These are phyloP conservation scores for Leptestheria dahalacensis DNA, from an alignment of 1,140 invertebrate genomes.

Conservation along the genomic window DNA sequence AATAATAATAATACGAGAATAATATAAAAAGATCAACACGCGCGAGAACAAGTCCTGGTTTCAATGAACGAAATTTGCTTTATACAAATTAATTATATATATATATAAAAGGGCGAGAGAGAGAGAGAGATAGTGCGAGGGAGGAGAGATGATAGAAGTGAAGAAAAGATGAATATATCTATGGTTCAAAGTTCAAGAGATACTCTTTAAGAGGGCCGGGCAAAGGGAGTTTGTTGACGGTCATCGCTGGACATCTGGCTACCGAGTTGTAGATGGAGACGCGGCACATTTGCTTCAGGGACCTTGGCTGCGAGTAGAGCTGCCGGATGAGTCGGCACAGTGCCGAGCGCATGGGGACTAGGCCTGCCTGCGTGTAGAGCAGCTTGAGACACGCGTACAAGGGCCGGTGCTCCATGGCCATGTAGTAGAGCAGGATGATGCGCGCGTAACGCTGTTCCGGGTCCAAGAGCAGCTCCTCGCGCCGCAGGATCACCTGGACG, in stretches of 20 bases:
- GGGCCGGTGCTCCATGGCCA: constrained; percentile 43
- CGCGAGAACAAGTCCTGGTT: too few species aligned
- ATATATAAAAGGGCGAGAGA: too few species aligned
- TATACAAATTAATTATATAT: too few species aligned
- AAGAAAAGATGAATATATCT: too few species aligned
- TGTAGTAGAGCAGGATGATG: constrained; percentile 47
- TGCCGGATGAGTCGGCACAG: constrained; percentile 42
- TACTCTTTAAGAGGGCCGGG: constrained; percentile 50
- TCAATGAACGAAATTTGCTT: too few species aligned
- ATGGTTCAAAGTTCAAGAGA: constrained; percentile 44
- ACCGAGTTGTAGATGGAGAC: constrained; percentile 46
- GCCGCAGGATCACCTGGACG: constrained; percentile 46
- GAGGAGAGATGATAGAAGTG: too few species aligned
- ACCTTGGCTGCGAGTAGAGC: constrained; percentile 43
- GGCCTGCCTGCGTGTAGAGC: constrained; percentile 42
- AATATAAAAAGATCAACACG: too few species aligned
- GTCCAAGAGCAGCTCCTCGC: constrained; percentile 45
- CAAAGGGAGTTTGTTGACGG: constrained; percentile 46
- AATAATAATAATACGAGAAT: too few species aligned
- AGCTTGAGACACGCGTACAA: constrained; percentile 40
- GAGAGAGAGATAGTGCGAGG: too few species aligned
- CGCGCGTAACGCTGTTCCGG: constrained; percentile 42
- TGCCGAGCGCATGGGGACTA: constrained; percentile 44
- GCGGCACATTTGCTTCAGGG: constrained; percentile 44
- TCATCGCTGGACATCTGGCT: constrained; percentile 40